Conservation (phyloP, 2,888 invertebrate genomes). For the Bellardia bayeri region DNA sequence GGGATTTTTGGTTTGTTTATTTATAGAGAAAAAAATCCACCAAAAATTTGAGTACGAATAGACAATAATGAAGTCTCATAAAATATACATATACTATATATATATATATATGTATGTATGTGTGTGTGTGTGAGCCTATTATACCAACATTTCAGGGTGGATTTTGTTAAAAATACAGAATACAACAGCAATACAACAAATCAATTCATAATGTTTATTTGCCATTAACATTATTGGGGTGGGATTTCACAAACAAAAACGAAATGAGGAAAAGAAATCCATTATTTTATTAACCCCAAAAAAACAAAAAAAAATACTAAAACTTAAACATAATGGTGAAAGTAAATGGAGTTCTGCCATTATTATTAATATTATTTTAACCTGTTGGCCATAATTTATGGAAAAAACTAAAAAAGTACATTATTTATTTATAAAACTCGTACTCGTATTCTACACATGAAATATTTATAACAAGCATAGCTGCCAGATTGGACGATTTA, state of each 20-base stretch:
- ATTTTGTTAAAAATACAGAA: constrained; percentile 17
- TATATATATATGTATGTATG: background rate
- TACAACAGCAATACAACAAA: constrained; percentile 10
- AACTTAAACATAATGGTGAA: constrained; percentile 63
- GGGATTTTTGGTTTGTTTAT: background rate
- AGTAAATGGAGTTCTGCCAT: constrained; percentile 79
- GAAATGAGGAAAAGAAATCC: constrained; percentile 7
- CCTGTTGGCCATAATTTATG: constrained; percentile 77
- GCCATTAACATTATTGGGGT: constrained; percentile 52
- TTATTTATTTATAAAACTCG: constrained; percentile 1
- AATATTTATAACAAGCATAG: no score
- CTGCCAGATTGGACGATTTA: no score
- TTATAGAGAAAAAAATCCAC: constrained; percentile 26
- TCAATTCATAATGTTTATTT: constrained; percentile 47
- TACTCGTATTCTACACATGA: background rate
- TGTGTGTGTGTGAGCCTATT: background rate
- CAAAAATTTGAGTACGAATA: background rate
- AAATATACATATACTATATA: background rate
- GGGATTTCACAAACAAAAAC: constrained; percentile 27
- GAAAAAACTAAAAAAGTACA: constrained; percentile 32
- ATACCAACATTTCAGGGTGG: constrained; percentile 45
- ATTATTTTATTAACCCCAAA: constrained; percentile 43
- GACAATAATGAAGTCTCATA: constrained; percentile 14
- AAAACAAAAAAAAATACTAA: background rate
- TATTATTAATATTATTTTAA: constrained; percentile 75